Percentiles rank a stretch among this genome's conserved stretches.
phyloP scores from a whole-genome alignment of 2,797 vertebrate genomes.

The Limnodromus scolopaceus region DNA sequence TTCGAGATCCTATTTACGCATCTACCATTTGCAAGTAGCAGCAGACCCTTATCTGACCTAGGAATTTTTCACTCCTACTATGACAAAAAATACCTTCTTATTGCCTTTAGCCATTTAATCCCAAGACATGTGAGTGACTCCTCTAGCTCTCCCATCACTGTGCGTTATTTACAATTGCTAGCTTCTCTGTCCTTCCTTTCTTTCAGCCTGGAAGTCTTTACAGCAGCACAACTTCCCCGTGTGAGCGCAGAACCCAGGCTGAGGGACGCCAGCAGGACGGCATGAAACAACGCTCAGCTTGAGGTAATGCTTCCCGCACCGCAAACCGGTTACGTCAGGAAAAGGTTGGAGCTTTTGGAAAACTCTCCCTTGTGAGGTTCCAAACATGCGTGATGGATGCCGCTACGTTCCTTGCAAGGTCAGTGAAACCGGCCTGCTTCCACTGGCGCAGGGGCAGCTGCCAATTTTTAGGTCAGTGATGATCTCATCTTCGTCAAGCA shows the following conservation, averaged over 20 bases:
- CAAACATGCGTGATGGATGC: neutral
- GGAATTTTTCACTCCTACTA: neutral
- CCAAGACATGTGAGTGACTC: neutral
- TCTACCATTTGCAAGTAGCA: neutral
- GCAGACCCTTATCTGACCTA: neutral
- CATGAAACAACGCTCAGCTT: neutral
- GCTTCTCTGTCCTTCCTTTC: neutral
- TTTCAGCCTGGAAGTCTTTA: constrained; percentile 4
- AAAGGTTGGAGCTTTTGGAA: constrained; percentile 30
- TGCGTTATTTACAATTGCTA: neutral
- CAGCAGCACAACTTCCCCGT: neutral
- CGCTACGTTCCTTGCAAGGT: constrained; percentile 53
- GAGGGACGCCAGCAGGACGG: neutral
- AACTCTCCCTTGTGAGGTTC: constrained; percentile 5
- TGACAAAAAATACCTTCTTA: neutral
- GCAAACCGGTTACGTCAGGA: neutral
- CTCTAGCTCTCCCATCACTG: neutral
- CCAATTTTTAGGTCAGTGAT: constrained; percentile 70
- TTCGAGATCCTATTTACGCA: neutral
- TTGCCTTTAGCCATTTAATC: neutral
- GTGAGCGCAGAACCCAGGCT: neutral
- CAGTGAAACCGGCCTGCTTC: constrained; percentile 27
- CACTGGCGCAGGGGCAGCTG: constrained; percentile 39
- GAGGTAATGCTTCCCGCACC: neutral
- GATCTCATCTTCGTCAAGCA: constrained; percentile 61